These are phyloP conservation scores for Oasisia sp. DNA, from an alignment of 2,888 invertebrate species.

Conservation along the genomic window DNA sequence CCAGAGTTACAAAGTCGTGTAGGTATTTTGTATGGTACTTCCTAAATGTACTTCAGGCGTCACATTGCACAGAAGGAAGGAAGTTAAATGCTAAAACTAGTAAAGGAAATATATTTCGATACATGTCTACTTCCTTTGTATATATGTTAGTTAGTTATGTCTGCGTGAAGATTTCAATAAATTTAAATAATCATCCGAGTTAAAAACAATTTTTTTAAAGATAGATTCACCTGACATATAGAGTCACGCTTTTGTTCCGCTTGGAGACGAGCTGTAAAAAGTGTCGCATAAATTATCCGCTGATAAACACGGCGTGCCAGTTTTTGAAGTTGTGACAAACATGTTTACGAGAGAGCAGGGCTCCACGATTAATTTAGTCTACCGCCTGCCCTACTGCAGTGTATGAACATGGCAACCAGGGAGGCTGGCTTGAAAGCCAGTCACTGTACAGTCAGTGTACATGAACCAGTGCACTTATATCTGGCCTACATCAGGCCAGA, in stretches of 20 bases:
- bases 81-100: not conserved
- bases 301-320: not conserved
- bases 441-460: not conserved
- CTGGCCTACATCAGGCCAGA: not conserved
- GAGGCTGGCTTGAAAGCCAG: not conserved
- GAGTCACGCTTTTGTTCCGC: not conserved
- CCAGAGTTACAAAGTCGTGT: not conserved
- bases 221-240: not conserved
- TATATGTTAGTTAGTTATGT: not conserved
- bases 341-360: conserved; percentile 7
- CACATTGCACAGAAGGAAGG: not conserved
- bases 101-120: not conserved
- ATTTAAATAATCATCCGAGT: not conserved
- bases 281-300: not conserved
- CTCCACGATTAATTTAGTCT: not conserved
- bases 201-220: not conserved
- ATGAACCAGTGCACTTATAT: not conserved
- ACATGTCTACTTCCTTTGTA: not conserved
- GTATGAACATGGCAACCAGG: not conserved
- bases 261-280: not conserved
- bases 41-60: not conserved
- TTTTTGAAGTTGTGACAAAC: conserved; percentile 13
- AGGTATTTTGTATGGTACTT: not conserved
- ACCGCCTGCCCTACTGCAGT: not conserved
- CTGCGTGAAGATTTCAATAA: not conserved